Evolutionary conservation across 1,140 invertebrate genomes (phyloP).

Genomic region (Caerostris extrusa): DNA sequence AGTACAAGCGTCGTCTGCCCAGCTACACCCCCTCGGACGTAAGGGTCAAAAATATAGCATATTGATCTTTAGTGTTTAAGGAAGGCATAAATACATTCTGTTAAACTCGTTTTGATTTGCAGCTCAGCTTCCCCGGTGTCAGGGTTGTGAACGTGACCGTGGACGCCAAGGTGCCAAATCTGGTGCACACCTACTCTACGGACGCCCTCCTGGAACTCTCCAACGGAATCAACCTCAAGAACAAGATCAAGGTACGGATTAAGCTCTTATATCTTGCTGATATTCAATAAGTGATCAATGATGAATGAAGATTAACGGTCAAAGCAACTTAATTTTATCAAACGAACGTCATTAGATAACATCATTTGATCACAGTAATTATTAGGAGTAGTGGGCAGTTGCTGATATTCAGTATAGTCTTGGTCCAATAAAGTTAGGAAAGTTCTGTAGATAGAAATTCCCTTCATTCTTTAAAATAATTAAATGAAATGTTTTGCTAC

Average conservation of each 20-base stretch:
- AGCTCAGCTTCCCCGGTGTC: slow-evolving; percentile 8
- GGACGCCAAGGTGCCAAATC: slow-evolving; percentile 43
- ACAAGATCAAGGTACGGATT: neutral
- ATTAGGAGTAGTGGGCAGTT: too few relatives aligned
- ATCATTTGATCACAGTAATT: too few relatives aligned
- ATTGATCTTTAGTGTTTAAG: neutral
- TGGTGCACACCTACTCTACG: slow-evolving; percentile 44
- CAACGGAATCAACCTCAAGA: slow-evolving; percentile 49
- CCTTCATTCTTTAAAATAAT: too few relatives aligned
- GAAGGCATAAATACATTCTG: neutral
- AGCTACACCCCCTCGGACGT: neutral
- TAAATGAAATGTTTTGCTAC: too few relatives aligned
- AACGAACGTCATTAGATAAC: too few relatives aligned
- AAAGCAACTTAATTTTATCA: too few relatives aligned
- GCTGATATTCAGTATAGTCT: too few relatives aligned
- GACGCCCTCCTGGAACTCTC: slow-evolving; percentile 37
- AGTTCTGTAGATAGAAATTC: too few relatives aligned
- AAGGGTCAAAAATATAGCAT: neutral
- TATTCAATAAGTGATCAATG: too few relatives aligned
- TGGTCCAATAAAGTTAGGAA: too few relatives aligned
- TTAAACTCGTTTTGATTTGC: neutral
- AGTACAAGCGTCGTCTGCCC: neutral
- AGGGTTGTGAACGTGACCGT: neutral
- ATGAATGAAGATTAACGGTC: too few relatives aligned
- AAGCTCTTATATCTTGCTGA: neutral